Evolutionary conservation across 2,113 vertebrate species (phyloP), one percentile per base, ranked within the genome.

Genomic region (Cyanocitta stelleri): DNA sequence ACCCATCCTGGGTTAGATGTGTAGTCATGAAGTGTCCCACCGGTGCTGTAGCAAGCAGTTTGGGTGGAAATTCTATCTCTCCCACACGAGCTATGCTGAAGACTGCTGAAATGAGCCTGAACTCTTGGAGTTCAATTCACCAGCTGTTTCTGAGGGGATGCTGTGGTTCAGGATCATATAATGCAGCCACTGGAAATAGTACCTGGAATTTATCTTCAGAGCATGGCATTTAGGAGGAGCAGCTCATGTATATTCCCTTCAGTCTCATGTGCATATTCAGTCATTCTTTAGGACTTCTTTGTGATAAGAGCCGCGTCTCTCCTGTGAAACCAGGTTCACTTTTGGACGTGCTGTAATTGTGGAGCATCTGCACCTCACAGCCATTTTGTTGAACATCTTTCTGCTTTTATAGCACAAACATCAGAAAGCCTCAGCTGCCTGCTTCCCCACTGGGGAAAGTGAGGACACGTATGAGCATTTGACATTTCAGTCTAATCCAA

Each of bases 401-500:
- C 44, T 55, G 54, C 41, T 66, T 75, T 82, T 82, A 68, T 7
- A 68, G 33, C 23, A 81, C n/a, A 81, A 85, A 52, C 2, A 4
- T 56, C 37, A 85, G 62, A 83, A 91, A 77, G 20, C 13, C 51
- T 88, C 1, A 1, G 17, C 69, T 66, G 32, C 41, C 58, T 0
- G 0, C 51, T 68, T 86, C n/a, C 46, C 44, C 59, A 44, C 32
- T 48, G 69, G 35, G 51, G 43, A 79, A 87, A 56, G 15, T 1
- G 3, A 92, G 41, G 69, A 64, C 44, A 23, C 19, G 15, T 90
- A 30, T 39, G 52, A 73, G 16, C 49, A 49, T 63, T 48, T 95
- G 90, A 87, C 93, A 91, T 94, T 96, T 96, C 81, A 62, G 82
- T 89, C 81, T 22, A 71, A 71, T 84, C 61, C 85, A 51, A 35